Percentiles rank a stretch among this genome's conserved stretches.
Evolutionary conservation across 1,140 invertebrate species (phyloP).

Genomic region (Pseudomyrmex concolor): DNA sequence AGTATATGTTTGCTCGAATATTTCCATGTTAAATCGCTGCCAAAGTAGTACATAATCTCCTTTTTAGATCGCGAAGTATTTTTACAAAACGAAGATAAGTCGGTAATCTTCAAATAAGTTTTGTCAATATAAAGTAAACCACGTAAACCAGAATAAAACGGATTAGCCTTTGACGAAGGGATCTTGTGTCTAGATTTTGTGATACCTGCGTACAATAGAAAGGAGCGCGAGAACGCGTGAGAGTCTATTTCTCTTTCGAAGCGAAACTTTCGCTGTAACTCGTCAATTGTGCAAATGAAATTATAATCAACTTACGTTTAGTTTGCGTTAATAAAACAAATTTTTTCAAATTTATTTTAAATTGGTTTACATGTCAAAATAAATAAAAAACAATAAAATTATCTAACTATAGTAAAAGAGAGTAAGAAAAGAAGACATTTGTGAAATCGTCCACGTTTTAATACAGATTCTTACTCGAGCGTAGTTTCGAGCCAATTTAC

Average conservation of each 20-base stretch:
- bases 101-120: constrained; percentile 70
- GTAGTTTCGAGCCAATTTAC: background rate
- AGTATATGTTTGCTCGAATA: background rate
- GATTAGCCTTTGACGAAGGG: constrained; percentile 61
- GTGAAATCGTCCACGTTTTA: background rate
- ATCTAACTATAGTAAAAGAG: too few relatives aligned
- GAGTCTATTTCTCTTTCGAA: constrained; percentile 1
- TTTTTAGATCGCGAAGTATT: constrained; percentile 60
- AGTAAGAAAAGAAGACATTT: too few relatives aligned
- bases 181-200: constrained; percentile 2
- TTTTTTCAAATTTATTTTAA: background rate
- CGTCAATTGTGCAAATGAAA: background rate
- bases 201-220: constrained; percentile 9
- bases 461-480: constrained; percentile 14
- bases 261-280: background rate
- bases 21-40: background rate
- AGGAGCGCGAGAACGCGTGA: constrained; percentile 25
- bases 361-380: background rate
- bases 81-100: constrained; percentile 68
- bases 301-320: background rate
- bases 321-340: background rate
- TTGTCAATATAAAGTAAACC: constrained; percentile 38
- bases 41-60: background rate
- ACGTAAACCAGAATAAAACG: constrained; percentile 69
- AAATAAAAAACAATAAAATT: background rate